These are phyloP conservation scores for Salvelinus alpinus DNA, from an alignment of 2,113 vertebrate genomes.

Conservation along the genomic window DNA sequence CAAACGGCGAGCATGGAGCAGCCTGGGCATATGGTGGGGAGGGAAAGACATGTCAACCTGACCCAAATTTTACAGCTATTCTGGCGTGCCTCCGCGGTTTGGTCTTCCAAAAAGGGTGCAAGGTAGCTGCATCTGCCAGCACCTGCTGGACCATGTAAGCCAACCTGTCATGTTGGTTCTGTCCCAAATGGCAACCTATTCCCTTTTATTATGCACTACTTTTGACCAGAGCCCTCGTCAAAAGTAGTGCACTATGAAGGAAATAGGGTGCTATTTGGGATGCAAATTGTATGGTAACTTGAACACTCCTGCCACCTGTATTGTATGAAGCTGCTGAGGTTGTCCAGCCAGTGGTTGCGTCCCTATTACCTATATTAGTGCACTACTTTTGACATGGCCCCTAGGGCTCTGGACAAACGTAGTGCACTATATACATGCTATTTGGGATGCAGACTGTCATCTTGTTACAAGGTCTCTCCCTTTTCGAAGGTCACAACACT, in stretches of 20 bases:
- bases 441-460: slow-evolving; percentile 15
- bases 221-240: too few relatives aligned
- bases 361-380: not conserved
- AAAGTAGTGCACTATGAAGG: too few relatives aligned
- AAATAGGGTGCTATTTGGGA: too few relatives aligned
- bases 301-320: slow-evolving; percentile 17
- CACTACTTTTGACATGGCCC: not conserved
- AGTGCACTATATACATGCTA: too few relatives aligned
- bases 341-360: too few relatives aligned
- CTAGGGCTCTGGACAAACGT: too few relatives aligned
- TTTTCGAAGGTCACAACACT: slow-evolving; percentile 67
- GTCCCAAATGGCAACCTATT: too few relatives aligned
- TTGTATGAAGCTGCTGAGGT: not conserved
- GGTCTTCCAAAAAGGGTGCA: slow-evolving; percentile 15
- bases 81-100: not conserved
- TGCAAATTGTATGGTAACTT: slow-evolving; percentile 16
- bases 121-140: not conserved
- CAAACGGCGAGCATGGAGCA: not conserved
- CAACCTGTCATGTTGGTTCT: not conserved
- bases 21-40: not conserved
- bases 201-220: too few relatives aligned
- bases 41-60: not conserved
- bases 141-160: not conserved
- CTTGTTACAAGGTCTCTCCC: slow-evolving; percentile 28
- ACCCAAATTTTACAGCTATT: not conserved